Base-by-base conservation (phyloP, 1,140 invertebrate genomes). In the Drosophila pachea region DNA sequence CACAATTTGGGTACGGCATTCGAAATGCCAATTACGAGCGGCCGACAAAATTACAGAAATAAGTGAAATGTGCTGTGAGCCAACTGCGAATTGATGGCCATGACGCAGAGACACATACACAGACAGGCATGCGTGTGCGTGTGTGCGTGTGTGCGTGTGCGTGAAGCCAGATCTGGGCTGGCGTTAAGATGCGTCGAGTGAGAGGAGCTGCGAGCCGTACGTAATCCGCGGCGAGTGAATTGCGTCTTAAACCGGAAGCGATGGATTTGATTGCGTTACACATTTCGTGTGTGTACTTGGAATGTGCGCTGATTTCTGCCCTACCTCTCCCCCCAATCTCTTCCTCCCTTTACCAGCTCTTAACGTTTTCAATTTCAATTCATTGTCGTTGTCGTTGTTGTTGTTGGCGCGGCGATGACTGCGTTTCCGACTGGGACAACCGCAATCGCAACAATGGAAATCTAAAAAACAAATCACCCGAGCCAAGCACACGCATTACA, bases 191-290 rank as follows among this genome's bases (percentile, higher is more conserved):
- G 29, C 5, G 32, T 42, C 31, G 16, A 32, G 63, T 7, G 11
- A 36, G 33, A n/a, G n/a, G n/a, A 38, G 55, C 11, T 32, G 35
- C 31, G 38, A 12, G 38, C 33, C 31, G 62, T 68, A 78, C 81
- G 81, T 84, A 86, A 84, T 86, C 81, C 81, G 7, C 77, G 86
- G 77, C 66, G 67, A 72, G 82, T 86, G 86, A 86, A 86, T 86
- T 86, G 81, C 82, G 81, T 68, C 82, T 86, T 81, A 86, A 86
- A 86, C 81, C 81, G 81, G 81, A 86, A 86, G 82, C 81, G 82
- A 81, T 86, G 82, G 81, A 83, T 86, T 86, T 86, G 82, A 86
- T 86, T 86, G 81, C 81, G 81, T 86, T 86, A 86, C 82, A 86
- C 77, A 86, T 86, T 86, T 83, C 76, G 53, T 55, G 33, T 79